Conservation (phyloP, 1,140 invertebrate genomes). For the Lucilia cuprina region DNA sequence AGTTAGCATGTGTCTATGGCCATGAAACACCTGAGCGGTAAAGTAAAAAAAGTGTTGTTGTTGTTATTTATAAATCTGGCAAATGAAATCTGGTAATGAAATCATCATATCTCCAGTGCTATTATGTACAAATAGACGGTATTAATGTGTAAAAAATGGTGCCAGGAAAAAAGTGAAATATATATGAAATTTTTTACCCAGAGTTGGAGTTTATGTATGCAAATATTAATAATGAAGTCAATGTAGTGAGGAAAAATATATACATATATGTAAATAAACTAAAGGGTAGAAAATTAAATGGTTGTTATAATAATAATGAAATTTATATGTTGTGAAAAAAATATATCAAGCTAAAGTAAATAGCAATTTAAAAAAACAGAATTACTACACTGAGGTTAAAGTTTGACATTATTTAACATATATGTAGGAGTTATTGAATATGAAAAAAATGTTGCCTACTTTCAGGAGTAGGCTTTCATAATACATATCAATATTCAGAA, state of each 20-base stretch:
- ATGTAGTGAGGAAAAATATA: neutral
- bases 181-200: neutral
- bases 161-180: neutral
- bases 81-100: neutral
- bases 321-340: neutral
- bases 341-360: neutral
- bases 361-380: neutral
- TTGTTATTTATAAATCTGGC: neutral
- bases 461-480: neutral
- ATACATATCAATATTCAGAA: neutral
- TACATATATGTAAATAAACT: neutral
- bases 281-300: neutral
- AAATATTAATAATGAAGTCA: conserved; percentile 16
- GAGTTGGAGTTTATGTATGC: neutral
- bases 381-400: neutral
- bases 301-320: neutral
- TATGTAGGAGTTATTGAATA: neutral
- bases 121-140: neutral
- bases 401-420: neutral
- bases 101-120: neutral
- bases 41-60: neutral
- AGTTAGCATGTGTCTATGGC: neutral
- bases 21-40: neutral
- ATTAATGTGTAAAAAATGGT: neutral
- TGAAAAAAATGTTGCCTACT: neutral